Evolutionary conservation across 2,113 vertebrate species (phyloP).

Genomic region (Erythrocercus mccallii): DNA sequence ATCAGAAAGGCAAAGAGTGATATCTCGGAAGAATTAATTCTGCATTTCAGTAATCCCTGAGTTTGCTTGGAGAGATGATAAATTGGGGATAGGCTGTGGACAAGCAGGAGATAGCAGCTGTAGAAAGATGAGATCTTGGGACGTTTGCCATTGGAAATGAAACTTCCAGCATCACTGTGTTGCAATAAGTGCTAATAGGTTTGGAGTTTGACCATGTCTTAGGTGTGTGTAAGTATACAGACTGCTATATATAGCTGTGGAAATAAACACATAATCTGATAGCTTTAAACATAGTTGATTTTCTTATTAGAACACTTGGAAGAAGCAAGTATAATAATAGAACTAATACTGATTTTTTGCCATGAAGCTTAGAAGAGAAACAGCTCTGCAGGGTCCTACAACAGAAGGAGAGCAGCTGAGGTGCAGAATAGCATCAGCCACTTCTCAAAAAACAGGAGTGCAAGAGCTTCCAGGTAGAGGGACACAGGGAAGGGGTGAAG

Average conservation of each 20-base stretch:
- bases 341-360: not conserved
- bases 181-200: not conserved
- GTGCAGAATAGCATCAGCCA: not conserved
- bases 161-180: not conserved
- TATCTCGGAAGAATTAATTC: not conserved
- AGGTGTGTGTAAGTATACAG: not conserved
- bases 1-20: not conserved
- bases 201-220: not conserved
- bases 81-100: not conserved
- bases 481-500: not conserved
- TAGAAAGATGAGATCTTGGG: not conserved
- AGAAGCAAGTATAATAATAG: not conserved
- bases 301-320: not conserved
- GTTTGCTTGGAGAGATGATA: not conserved
- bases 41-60: not conserved
- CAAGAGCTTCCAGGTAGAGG: not conserved
- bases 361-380: not conserved
- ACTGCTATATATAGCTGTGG: conserved; percentile 9
- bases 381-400: not conserved
- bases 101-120: not conserved
- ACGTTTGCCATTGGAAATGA: not conserved
- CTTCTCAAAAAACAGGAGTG: not conserved
- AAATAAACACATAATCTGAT: conserved; percentile 28
- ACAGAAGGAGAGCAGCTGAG: not conserved
- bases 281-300: not conserved